These are phyloP conservation scores for Spinus pinus DNA, from an alignment of 2,797 vertebrate species.

Conservation along the genomic window DNA sequence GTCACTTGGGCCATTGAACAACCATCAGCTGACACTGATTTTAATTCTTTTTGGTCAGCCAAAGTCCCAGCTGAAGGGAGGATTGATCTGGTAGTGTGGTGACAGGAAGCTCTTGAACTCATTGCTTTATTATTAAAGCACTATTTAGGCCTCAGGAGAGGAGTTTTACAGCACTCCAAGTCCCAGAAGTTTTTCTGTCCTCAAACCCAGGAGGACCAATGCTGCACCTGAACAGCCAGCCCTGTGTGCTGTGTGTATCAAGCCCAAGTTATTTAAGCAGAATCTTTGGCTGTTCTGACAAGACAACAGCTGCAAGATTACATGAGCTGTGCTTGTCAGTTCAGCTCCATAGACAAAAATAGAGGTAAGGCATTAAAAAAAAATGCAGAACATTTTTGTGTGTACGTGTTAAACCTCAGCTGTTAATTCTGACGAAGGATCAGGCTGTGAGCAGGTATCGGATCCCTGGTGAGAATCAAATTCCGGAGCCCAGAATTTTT, in stretches of 20 bases:
- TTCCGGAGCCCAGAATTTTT: constrained; percentile 58
- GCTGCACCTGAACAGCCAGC: background rate
- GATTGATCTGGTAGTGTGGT: background rate
- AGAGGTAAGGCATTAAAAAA: constrained; percentile 40
- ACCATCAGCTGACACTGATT: background rate
- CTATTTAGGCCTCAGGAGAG: background rate
- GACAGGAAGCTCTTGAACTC: background rate
- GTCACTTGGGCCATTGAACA: background rate
- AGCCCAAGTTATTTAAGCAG: background rate
- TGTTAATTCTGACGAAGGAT: constrained; percentile 38
- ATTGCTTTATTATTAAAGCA: background rate
- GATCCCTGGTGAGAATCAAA: constrained; percentile 58
- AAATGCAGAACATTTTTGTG: constrained; percentile 1
- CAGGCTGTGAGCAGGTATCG: constrained; percentile 44
- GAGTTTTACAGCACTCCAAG: background rate
- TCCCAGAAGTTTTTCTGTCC: background rate
- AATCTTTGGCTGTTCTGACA: background rate
- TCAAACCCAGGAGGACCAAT: background rate
- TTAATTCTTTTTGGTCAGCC: background rate
- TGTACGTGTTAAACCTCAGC: background rate
- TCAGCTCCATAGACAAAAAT: background rate
- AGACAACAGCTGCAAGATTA: background rate
- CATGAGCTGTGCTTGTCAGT: constrained; percentile 12
- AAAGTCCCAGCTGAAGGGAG: background rate
- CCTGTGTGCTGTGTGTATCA: background rate